These are phyloP conservation scores for Typhlichthys eigenmanni DNA, from an alignment of 2,797 vertebrate genomes.

Conservation along the genomic window DNA sequence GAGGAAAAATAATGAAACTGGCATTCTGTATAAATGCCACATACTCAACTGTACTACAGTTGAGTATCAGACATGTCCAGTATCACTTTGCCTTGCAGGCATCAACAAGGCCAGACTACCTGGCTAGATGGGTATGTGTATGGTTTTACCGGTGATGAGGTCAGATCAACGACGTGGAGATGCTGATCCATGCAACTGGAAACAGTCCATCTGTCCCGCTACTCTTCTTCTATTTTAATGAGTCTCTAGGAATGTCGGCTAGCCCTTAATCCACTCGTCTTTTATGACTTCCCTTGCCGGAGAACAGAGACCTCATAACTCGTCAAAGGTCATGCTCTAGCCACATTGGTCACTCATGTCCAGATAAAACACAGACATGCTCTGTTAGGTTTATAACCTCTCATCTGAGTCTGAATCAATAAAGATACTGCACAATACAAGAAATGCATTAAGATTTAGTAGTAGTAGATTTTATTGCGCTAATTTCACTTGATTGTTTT, in stretches of 20 bases:
- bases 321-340: slow-evolving; percentile 62
- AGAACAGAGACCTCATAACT: slow-evolving; percentile 69
- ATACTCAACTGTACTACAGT: not conserved
- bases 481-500: not conserved
- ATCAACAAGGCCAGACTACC: slow-evolving; percentile 11
- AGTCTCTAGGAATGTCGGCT: slow-evolving; percentile 86
- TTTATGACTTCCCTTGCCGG: slow-evolving; percentile 84
- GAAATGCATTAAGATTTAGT: too few species aligned
- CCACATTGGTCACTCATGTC: slow-evolving; percentile 54
- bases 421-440: too few species aligned
- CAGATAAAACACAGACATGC: slow-evolving; percentile 33
- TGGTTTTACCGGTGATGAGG: slow-evolving; percentile 42
- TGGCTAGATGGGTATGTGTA: slow-evolving; percentile 36
- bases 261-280: slow-evolving; percentile 86
- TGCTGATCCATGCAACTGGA: slow-evolving; percentile 88
- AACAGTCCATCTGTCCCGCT: slow-evolving; percentile 61
- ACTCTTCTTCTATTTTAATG: slow-evolving; percentile 76
- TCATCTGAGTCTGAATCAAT: not conserved
- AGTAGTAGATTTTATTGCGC: too few species aligned
- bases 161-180: slow-evolving; percentile 65
- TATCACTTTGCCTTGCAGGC: not conserved
- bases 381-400: not conserved
- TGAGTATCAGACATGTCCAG: not conserved
- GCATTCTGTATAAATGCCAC: too few species aligned
- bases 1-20: too few species aligned